Evolutionary conservation across 92 coral and sea anemone species (phyloP).

Genomic region (Zoanthus sansibaricus): DNA sequence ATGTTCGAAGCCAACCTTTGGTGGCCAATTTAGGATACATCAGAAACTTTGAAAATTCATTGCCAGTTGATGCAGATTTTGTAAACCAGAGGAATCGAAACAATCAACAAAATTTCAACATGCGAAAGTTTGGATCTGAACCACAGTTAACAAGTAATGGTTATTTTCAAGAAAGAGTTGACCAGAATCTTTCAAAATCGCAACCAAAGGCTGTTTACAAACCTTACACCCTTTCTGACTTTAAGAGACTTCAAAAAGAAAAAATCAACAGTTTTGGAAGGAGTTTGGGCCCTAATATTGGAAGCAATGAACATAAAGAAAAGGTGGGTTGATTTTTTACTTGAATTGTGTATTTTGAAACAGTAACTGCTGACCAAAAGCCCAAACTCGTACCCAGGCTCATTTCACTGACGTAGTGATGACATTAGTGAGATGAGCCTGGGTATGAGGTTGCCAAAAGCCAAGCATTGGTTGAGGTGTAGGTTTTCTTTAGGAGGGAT

Average conservation of each 20-base stretch:
- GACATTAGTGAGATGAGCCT: too few relatives aligned
- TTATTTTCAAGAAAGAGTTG: background rate
- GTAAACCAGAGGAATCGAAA: background rate
- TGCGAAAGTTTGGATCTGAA: constrained; percentile 36
- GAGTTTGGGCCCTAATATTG: constrained; percentile 39
- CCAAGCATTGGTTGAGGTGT: too few relatives aligned
- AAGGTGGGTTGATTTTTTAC: constrained; percentile 7
- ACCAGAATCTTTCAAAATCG: constrained; percentile 12
- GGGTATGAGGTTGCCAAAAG: too few relatives aligned
- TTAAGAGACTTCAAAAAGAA: constrained; percentile 38
- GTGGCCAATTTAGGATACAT: constrained; percentile 6
- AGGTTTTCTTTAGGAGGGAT: too few relatives aligned
- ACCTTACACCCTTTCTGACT: constrained; percentile 32
- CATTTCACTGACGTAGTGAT: too few relatives aligned
- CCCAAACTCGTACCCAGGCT: too few relatives aligned
- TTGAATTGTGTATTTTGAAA: too few relatives aligned
- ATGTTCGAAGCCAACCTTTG: constrained; percentile 29
- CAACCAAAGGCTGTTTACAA: constrained; percentile 27
- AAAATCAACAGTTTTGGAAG: constrained; percentile 30
- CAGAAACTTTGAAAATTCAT: background rate
- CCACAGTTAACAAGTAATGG: constrained; percentile 29
- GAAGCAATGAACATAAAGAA: constrained; percentile 20
- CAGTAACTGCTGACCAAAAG: too few relatives aligned
- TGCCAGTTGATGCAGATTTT: constrained; percentile 16
- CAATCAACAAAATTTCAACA: background rate